phyloP scores from a whole-genome alignment of 2,797 vertebrate species.

The Monodelphis domestica region DNA sequence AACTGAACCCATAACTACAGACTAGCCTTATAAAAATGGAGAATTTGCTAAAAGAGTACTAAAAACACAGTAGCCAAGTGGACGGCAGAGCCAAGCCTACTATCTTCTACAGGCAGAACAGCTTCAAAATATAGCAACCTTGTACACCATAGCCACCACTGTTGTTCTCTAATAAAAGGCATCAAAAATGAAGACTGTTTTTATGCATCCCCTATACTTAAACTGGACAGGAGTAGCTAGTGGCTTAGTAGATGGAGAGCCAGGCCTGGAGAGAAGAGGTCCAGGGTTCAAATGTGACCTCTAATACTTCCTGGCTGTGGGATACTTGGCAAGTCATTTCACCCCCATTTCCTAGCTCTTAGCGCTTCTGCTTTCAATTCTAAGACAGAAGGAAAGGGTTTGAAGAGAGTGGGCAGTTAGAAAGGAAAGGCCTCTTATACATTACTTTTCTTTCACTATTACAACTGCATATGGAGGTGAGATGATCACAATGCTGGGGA shows the following conservation, averaged over 20 bases:
- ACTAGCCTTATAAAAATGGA: neutral
- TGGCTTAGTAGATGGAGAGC: too few species aligned
- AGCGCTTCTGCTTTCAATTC: too few species aligned
- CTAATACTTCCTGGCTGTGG: too few species aligned
- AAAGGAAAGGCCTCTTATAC: neutral
- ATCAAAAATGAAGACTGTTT: neutral
- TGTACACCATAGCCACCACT: neutral
- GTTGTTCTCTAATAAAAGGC: neutral
- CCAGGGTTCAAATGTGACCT: too few species aligned
- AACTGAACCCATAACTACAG: neutral
- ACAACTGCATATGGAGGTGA: neutral
- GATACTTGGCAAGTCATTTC: too few species aligned
- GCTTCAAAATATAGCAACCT: constrained; percentile 1
- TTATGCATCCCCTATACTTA: neutral
- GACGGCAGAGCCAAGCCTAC: neutral
- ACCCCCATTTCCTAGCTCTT: too few species aligned
- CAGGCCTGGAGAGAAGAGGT: too few species aligned
- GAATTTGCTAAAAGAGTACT: constrained; percentile 5
- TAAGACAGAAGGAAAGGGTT: too few species aligned
- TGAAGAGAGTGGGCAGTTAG: neutral
- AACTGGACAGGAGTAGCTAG: too few species aligned
- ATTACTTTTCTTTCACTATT: neutral
- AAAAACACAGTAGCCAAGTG: neutral
- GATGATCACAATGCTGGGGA: neutral
- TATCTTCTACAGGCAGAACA: constrained; percentile 1